Percentiles rank a stretch among this genome's conserved stretches.
Evolutionary conservation across 2,888 invertebrate species (phyloP).

Genomic region (Sminthurides aquaticus): DNA sequence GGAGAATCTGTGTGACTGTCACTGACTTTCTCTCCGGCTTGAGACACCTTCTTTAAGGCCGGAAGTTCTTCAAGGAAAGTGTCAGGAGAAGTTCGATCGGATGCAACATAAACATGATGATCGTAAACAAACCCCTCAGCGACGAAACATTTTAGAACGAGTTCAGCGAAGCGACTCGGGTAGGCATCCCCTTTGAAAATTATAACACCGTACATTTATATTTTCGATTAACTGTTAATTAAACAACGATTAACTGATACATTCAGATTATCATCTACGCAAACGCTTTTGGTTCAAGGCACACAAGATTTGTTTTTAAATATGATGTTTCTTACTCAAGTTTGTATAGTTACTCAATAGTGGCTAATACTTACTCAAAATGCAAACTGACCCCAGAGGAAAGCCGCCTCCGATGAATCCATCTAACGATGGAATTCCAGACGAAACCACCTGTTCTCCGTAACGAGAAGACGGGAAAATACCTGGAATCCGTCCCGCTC

Average conservation of each 20-base stretch:
- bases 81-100: slow-evolving; percentile 17
- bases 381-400: slow-evolving; percentile 32
- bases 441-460: slow-evolving; percentile 40
- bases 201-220: slow-evolving; percentile 2
- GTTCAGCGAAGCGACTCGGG: slow-evolving; percentile 33
- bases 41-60: slow-evolving; percentile 9
- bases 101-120: slow-evolving; percentile 31
- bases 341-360: too few species aligned
- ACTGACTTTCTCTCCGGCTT: not conserved
- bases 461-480: slow-evolving; percentile 36
- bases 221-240: slow-evolving; percentile 4
- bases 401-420: slow-evolving; percentile 36
- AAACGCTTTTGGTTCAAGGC: too few species aligned
- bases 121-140: slow-evolving; percentile 35
- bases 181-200: slow-evolving; percentile 29
- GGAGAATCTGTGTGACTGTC: not conserved
- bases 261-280: too few species aligned
- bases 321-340: too few species aligned
- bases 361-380: slow-evolving; percentile 30
- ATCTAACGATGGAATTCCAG: slow-evolving; percentile 38
- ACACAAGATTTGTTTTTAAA: too few species aligned
- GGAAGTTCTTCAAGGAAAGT: slow-evolving; percentile 29
- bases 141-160: slow-evolving; percentile 36
- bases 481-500: slow-evolving; percentile 34
- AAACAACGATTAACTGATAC: not conserved